Base-by-base conservation (phyloP, 2,797 vertebrate species). In the Ctenopoma kingsleyae region DNA sequence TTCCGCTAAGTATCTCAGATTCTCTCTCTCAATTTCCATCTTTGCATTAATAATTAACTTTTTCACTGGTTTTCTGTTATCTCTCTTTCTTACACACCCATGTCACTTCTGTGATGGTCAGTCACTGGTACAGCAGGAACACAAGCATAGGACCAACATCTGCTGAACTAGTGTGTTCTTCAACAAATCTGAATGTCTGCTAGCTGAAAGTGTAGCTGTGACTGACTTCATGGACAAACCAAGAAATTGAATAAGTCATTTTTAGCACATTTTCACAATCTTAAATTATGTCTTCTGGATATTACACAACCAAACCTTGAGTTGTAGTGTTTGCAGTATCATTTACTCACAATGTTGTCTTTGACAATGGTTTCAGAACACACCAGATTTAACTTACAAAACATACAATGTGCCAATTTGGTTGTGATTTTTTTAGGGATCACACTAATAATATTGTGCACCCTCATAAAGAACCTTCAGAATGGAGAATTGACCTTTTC, bases 281-380 rank as follows among this genome's bases (percentile, higher is more conserved):
- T 11, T 36, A 36, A 36, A 36, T 36, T 36, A n/a, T n/a, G n/a
- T n/a, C n/a, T n/a, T n/a, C n/a, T n/a, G 56, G 69, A 64, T 53
- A 58, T 78, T 64, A 72, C 49, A 61, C 20, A 55, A 58, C 82
- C 30, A 79, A 62, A 53, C 57, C 23, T 20, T 30, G 27, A 44
- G 60, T 71, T 82, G 58, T 71, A 35, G 46, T 52, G 23, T 61
- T 17, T 32, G 15, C 30, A 16, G 13, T 19, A 6, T 10, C n/a
- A 64, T 56, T 56, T 36, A 27, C 20, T 44, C 8, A 6, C 16
- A 41, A 41, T 47, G 27, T 56, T 58, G 25, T 49, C 17, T 46
- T 41, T 69, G 65, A 59, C 41, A 27, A 49, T 20, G 32, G 19
- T 73, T 69, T 57, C 36, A 50, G 23, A 65, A 43, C 49, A 4